phyloP scores from a whole-genome alignment of 2,888 invertebrate genomes.

The Villa cingulata region DNA sequence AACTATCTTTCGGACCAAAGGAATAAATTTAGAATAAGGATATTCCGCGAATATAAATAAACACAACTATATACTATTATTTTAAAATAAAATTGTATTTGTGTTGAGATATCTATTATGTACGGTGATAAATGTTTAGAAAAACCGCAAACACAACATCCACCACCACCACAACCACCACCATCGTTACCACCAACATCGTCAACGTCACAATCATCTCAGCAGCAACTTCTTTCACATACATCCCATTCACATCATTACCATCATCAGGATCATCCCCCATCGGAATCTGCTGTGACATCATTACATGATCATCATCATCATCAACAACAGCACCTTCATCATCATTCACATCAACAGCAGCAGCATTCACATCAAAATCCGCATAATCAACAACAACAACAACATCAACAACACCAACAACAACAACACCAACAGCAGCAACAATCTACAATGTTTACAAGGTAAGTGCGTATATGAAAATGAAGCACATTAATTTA shows the following conservation, averaged over 20 bases:
- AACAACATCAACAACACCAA: conserved; percentile 2
- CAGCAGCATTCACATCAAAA: conserved; percentile 5
- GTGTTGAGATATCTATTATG: no score
- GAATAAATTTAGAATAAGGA: no score
- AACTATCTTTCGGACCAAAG: no score
- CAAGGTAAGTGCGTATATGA: conserved; percentile 8
- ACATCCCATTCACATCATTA: background rate
- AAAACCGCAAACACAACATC: background rate
- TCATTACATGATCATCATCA: conserved; percentile 8
- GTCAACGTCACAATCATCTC: background rate
- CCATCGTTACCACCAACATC: background rate
- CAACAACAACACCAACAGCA: conserved; percentile 8
- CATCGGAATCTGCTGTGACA: no score
- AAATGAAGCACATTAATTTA: no score
- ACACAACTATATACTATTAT: no score
- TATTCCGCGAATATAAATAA: no score
- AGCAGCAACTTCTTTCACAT: background rate
- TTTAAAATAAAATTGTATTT: background rate
- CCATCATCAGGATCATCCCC: conserved; percentile 4
- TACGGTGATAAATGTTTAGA: conserved; percentile 12
- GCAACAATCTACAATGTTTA: conserved; percentile 12
- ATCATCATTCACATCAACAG: conserved; percentile 7
- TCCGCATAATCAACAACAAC: conserved; percentile 4
- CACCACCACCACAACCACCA: background rate
- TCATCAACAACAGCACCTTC: conserved; percentile 8